phyloP scores from a whole-genome alignment of 2,113 vertebrate genomes.

The Ophthalmolycus amberensis region DNA sequence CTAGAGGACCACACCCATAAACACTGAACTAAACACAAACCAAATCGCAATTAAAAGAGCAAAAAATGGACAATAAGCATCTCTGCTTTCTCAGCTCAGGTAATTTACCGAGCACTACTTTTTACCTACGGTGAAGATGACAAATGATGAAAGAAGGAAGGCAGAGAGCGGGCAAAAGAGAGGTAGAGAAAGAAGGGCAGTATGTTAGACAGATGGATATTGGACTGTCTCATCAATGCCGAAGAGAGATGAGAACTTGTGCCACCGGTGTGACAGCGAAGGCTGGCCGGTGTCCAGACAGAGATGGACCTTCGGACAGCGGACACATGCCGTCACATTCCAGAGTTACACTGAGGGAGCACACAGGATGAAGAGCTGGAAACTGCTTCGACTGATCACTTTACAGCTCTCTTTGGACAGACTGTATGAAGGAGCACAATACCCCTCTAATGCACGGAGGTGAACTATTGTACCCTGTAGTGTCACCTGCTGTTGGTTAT shows the following conservation, averaged over 20 bases:
- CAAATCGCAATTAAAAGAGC: slow-evolving; percentile 55
- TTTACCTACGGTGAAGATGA: slow-evolving; percentile 22
- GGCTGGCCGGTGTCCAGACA: slow-evolving; percentile 73
- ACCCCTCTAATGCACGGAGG: slow-evolving; percentile 15
- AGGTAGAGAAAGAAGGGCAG: slow-evolving; percentile 46
- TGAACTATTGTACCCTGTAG: slow-evolving; percentile 47
- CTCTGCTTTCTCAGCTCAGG: slow-evolving; percentile 14
- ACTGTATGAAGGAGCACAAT: slow-evolving; percentile 19
- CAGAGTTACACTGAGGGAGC: slow-evolving; percentile 49
- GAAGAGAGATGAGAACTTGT: slow-evolving; percentile 73
- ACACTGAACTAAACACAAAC: slow-evolving; percentile 45
- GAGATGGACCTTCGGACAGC: slow-evolving; percentile 70
- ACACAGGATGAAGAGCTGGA: slow-evolving; percentile 32
- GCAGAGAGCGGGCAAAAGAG: slow-evolving; percentile 22
- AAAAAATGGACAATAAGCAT: slow-evolving; percentile 48
- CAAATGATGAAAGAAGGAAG: slow-evolving; percentile 19
- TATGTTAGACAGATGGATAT: slow-evolving; percentile 80
- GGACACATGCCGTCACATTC: slow-evolving; percentile 66
- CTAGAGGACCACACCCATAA: slow-evolving; percentile 44
- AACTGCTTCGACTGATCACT: slow-evolving; percentile 45
- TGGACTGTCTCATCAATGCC: slow-evolving; percentile 74
- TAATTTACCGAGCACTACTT: slow-evolving; percentile 20
- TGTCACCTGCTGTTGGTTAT: slow-evolving; percentile 71
- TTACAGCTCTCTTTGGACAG: slow-evolving; percentile 31
- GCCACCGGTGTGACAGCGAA: slow-evolving; percentile 71